Base-by-base conservation (phyloP, 2,113 vertebrate species). In the Nestor notabilis region DNA sequence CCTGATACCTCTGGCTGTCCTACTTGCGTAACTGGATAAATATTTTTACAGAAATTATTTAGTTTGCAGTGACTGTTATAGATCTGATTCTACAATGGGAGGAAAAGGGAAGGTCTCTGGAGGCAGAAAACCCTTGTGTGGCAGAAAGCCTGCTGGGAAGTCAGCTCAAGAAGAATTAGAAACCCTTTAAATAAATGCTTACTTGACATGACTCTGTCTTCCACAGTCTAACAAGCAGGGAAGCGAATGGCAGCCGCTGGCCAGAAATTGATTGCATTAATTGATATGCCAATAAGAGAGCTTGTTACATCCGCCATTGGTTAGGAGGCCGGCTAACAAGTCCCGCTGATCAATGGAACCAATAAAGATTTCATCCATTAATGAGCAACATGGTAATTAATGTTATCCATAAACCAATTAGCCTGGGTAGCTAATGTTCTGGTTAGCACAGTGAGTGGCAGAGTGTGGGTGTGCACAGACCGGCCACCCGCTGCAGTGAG, bases 201-300 rank as follows among this genome's bases (percentile, higher is more conserved):
- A 92, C 96, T 98, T 98, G 98, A 98, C 96, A 92, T 95, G 89
- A 93, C 97, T 98, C 98, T 98, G 96, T 98, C 97, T 97, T 85
- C 94, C 83, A 93, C 96, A 96, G 97, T 94, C 80, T 96, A 97
- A 95, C 95, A 97, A 94, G 97, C 95, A 94, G 95, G 94, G 93
- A 96, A 97, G 97, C 83, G 91, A 99, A 98, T 98, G 98, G 99
- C 99, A 99, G 99, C 99, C 98, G 98, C 99, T 98, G 98, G 99
- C 99, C 98, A 99, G 98, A 98, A 99, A 99, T 99, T 99, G 99
- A 99, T 99, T 99, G 97, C 98, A 99, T 99, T 99, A 99, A 99
- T 99, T 99, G 99, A 99, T 99, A 99, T 99, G 99, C 99, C 99
- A 99, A 99, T 99, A 99, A 99, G 99, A 99, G 99, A 99, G 99